These are phyloP conservation scores for Leistus spinibarbis DNA, from an alignment of 2,888 invertebrate species.

Conservation along the genomic window DNA sequence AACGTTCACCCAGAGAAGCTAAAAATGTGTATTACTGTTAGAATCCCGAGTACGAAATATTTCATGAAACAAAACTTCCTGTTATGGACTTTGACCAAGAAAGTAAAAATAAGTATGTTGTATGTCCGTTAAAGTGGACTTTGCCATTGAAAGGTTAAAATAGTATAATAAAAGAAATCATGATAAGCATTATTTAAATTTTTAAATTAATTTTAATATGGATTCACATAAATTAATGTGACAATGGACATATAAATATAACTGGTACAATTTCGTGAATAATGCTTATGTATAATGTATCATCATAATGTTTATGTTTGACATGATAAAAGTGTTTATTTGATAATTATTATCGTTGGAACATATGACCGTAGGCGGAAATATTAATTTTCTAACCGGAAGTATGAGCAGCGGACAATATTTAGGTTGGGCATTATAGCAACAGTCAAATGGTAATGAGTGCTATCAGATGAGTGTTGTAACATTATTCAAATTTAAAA, in stretches of 20 bases:
- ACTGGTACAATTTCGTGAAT: neutral
- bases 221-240: neutral
- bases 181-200: neutral
- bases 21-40: no score
- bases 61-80: no score
- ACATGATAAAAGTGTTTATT: constrained; percentile 6
- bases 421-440: constrained; percentile 26
- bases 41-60: no score
- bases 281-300: neutral
- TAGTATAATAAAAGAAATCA: neutral
- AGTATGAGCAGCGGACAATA: constrained; percentile 14
- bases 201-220: neutral
- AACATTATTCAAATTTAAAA: constrained; percentile 27
- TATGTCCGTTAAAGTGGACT: neutral
- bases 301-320: neutral
- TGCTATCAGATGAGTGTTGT: constrained; percentile 13
- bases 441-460: constrained; percentile 4
- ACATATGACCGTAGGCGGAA: constrained; percentile 33
- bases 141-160: neutral
- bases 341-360: constrained; percentile 36
- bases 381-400: constrained; percentile 34
- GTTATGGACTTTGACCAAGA: no score
- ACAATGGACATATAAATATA: neutral
- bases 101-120: no score
- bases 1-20: no score